Evolutionary conservation across 2,113 vertebrate species (phyloP).

Genomic region (Scomber scombrus): DNA sequence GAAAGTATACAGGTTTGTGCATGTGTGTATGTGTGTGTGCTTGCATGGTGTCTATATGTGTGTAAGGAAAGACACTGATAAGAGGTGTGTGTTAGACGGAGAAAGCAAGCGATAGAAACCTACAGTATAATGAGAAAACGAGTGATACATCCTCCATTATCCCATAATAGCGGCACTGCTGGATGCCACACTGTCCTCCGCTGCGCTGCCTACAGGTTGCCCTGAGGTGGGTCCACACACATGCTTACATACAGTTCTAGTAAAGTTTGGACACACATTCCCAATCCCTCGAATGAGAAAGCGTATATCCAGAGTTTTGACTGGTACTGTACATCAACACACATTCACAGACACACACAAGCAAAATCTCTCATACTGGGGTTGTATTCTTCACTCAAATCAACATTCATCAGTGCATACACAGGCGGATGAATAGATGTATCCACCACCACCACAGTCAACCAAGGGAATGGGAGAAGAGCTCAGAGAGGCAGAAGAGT

Average conservation of each 20-base stretch:
- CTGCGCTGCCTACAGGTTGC: slow-evolving; percentile 32
- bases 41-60: slow-evolving; percentile 1
- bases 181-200: slow-evolving; percentile 21
- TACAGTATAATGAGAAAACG: slow-evolving; percentile 49
- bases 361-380: slow-evolving; percentile 12
- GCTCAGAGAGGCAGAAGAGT: slow-evolving; percentile 38
- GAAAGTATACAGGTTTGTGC: slow-evolving; percentile 26
- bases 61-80: slow-evolving; percentile 6
- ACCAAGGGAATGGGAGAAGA: slow-evolving; percentile 24
- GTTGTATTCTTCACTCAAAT: slow-evolving; percentile 50
- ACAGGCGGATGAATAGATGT: slow-evolving; percentile 43
- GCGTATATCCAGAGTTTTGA: too few species aligned
- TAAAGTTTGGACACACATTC: too few species aligned
- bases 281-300: too few species aligned
- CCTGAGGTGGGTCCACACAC: slow-evolving; percentile 32
- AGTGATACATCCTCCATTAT: slow-evolving; percentile 69
- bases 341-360: slow-evolving; percentile 16
- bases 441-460: slow-evolving; percentile 30
- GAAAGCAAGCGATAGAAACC: slow-evolving; percentile 27
- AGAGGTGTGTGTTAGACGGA: slow-evolving; percentile 33
- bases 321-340: slow-evolving; percentile 6
- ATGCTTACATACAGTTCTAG: slow-evolving; percentile 3
- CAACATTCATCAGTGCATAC: slow-evolving; percentile 54
- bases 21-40: slow-evolving; percentile 13
- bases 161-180: slow-evolving; percentile 36